Conservation (phyloP, 1,140 invertebrate genomes). For the Drosophila ercepeae region DNA sequence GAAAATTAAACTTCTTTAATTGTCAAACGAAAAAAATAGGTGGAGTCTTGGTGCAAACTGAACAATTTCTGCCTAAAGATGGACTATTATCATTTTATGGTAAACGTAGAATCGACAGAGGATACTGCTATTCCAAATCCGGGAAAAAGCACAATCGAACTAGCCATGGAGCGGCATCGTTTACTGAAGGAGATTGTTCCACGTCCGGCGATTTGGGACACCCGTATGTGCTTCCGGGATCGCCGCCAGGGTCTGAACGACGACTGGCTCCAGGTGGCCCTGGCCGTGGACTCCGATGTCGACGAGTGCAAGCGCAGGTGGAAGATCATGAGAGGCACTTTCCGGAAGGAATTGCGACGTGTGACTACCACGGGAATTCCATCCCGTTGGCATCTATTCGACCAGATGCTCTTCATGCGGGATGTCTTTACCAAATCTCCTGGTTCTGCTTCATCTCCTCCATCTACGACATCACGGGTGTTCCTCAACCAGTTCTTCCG, state of each 20-base stretch:
- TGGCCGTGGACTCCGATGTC: not conserved
- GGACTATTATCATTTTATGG: too few relatives aligned
- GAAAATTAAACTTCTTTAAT: too few relatives aligned
- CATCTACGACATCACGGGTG: too few relatives aligned
- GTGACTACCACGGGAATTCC: not conserved
- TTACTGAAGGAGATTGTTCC: not conserved
- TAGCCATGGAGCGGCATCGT: not conserved
- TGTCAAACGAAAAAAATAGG: too few relatives aligned
- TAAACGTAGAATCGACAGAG: too few relatives aligned
- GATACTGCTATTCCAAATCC: too few relatives aligned
- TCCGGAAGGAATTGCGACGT: not conserved
- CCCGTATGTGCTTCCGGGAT: not conserved
- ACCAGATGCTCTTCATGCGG: not conserved
- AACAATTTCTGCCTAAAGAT: too few relatives aligned
- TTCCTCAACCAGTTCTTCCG: not conserved
- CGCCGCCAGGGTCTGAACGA: not conserved
- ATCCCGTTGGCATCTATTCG: not conserved
- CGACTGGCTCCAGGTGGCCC: not conserved
- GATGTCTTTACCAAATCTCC: not conserved
- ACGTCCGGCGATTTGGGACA: not conserved
- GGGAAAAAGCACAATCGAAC: too few relatives aligned
- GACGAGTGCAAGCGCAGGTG: not conserved
- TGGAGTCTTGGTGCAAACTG: too few relatives aligned
- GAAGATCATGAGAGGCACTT: not conserved
- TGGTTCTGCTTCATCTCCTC: too few relatives aligned